phyloP scores from a whole-genome alignment of 2,113 vertebrate genomes.

The Xyliphius kryptos region DNA sequence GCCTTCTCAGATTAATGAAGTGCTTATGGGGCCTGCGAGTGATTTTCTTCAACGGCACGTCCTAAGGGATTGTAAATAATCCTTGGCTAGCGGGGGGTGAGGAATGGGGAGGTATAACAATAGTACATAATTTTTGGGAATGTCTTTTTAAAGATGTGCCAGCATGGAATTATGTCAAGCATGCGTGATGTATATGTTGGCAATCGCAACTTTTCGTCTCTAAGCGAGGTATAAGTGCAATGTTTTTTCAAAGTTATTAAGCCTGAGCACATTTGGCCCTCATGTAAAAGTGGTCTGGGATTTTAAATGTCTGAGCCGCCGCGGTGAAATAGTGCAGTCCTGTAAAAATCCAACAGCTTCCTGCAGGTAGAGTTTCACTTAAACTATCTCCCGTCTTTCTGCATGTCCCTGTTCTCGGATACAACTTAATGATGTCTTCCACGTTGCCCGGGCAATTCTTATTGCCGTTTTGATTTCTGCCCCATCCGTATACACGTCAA shows the following conservation, averaged over 20 bases:
- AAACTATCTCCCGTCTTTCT: too few relatives aligned
- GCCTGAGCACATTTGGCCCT: slow-evolving; percentile 60
- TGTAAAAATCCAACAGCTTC: slow-evolving; percentile 42
- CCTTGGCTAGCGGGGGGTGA: slow-evolving; percentile 50
- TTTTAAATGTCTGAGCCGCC: slow-evolving; percentile 45
- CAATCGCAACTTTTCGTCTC: slow-evolving; percentile 54
- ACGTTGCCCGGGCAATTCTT: too few relatives aligned
- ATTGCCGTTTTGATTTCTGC: slow-evolving; percentile 30
- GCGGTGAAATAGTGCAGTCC: slow-evolving; percentile 57
- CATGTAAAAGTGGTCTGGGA: slow-evolving; percentile 40
- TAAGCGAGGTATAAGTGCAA: slow-evolving; percentile 53
- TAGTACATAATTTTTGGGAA: slow-evolving; percentile 59
- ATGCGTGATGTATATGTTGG: slow-evolving; percentile 64
- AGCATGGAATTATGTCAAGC: slow-evolving; percentile 52
- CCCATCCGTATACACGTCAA: slow-evolving; percentile 20
- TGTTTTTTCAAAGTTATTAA: slow-evolving; percentile 57
- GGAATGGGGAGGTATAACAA: slow-evolving; percentile 51
- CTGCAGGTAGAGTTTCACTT: slow-evolving; percentile 48
- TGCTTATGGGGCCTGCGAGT: slow-evolving; percentile 64
- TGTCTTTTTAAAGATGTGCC: slow-evolving; percentile 55
- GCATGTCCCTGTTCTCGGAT: slow-evolving; percentile 10
- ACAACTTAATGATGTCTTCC: slow-evolving; percentile 34
- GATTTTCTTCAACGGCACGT: slow-evolving; percentile 59
- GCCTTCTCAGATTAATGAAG: slow-evolving; percentile 57
- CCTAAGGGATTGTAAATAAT: slow-evolving; percentile 61